Evolutionary conservation across 2,888 invertebrate genomes (phyloP).

Genomic region (Adelognathus sp.): DNA sequence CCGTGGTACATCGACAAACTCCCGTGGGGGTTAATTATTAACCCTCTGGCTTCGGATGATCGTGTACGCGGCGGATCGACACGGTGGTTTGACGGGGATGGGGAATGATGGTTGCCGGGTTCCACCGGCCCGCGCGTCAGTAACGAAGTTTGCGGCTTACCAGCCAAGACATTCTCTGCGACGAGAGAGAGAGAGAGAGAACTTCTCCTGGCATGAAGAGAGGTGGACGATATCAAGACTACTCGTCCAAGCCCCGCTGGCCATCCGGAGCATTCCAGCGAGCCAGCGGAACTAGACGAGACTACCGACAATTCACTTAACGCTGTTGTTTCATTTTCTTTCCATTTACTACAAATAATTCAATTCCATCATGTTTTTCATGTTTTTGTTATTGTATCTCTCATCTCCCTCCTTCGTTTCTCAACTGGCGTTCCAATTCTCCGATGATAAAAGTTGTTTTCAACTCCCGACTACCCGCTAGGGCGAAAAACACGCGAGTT

Average conservation of each 20-base stretch:
- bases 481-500: too few species aligned
- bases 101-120: conserved; percentile 5
- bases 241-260: conserved; percentile 27
- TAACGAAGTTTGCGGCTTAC: conserved; percentile 53
- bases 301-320: not conserved
- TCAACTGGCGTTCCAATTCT: too few species aligned
- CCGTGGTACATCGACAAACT: conserved; percentile 27
- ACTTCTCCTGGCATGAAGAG: not conserved
- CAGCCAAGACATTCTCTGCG: not conserved
- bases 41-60: conserved; percentile 18
- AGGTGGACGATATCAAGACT: conserved; percentile 36
- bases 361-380: too few species aligned
- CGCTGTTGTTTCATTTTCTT: conserved; percentile 4
- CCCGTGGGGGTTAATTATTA: conserved; percentile 53
- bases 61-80: conserved; percentile 7
- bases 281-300: not conserved
- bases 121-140: conserved; percentile 21
- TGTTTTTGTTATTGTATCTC: too few species aligned
- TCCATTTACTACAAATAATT: not conserved
- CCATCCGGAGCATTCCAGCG: conserved; percentile 21
- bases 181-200: not conserved
- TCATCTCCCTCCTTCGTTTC: not conserved
- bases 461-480: too few species aligned
- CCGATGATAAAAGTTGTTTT: too few species aligned
- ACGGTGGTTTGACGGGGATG: not conserved